These are phyloP conservation scores for Lasioglossum pauxillum DNA, from an alignment of 2,888 invertebrate species.

Conservation along the genomic window DNA sequence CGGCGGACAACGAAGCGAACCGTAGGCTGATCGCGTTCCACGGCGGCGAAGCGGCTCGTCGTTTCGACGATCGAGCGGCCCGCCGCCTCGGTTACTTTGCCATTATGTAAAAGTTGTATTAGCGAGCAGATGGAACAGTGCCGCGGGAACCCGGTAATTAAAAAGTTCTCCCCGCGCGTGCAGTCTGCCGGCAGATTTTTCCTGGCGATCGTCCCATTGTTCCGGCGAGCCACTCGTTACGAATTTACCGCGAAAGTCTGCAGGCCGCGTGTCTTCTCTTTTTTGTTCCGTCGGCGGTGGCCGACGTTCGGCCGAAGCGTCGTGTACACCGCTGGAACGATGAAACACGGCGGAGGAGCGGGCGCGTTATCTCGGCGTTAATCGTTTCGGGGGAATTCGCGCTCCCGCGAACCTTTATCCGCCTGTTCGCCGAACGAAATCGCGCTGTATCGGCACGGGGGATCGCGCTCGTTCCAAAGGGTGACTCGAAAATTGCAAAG, in stretches of 20 bases:
- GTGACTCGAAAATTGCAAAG: conserved; percentile 48
- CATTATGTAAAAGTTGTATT: conserved; percentile 39
- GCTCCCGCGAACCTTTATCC: conserved; percentile 27
- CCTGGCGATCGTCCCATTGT: conserved; percentile 30
- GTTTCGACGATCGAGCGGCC: conserved; percentile 18
- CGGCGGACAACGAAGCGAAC: conserved; percentile 12
- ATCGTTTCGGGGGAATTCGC: conserved; percentile 34
- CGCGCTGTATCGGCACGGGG: conserved; percentile 17
- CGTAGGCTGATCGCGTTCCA: conserved; percentile 8
- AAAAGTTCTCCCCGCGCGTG: conserved; percentile 47
- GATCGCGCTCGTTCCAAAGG: conserved; percentile 55
- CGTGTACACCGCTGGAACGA: background rate
- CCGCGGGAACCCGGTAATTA: conserved; percentile 44
- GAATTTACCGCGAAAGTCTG: conserved; percentile 29
- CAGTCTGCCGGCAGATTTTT: conserved; percentile 39
- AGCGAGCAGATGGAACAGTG: conserved; percentile 19
- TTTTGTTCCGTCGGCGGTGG: background rate
- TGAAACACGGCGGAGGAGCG: background rate
- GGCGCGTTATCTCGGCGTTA: conserved; percentile 14
- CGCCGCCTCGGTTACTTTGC: conserved; percentile 3
- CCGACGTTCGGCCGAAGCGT: background rate
- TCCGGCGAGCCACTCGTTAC: conserved; percentile 37
- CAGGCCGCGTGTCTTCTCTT: background rate
- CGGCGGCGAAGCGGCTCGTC: background rate
- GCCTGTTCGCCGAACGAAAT: conserved; percentile 7